Evolutionary conservation across 1,140 invertebrate genomes (phyloP).

Genomic region (Andricus grossulariae): DNA sequence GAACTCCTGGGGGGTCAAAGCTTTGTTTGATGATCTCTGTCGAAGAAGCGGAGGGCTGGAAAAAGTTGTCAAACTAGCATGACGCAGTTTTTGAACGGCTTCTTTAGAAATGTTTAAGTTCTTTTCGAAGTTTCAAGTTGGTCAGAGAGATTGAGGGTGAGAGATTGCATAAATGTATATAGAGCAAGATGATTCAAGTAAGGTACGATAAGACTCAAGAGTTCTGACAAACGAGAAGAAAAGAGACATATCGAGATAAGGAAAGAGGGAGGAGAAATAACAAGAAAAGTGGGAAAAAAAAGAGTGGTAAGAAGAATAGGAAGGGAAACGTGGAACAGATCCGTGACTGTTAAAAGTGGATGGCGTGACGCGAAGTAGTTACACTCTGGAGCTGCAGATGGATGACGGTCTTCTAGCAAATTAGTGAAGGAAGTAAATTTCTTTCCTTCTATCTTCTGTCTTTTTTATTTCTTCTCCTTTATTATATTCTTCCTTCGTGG

Average conservation of each 20-base stretch:
- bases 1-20: too few relatives aligned
- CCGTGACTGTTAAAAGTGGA: conserved; percentile 43
- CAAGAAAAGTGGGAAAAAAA: conserved; percentile 23
- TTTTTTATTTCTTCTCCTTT: neutral
- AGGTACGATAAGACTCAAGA: conserved; percentile 39
- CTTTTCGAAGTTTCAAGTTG: neutral
- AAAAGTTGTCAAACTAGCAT: too few relatives aligned
- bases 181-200: conserved; percentile 46
- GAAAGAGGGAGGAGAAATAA: conserved; percentile 5
- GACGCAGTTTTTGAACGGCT: too few relatives aligned
- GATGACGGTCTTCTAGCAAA: conserved; percentile 48
- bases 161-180: neutral
- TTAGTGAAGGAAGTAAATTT: conserved; percentile 42
- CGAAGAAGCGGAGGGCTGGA: too few relatives aligned
- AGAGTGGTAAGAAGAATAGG: conserved; percentile 25
- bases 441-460: neutral
- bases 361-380: conserved; percentile 53
- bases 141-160: neutral
- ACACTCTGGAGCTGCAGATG: conserved; percentile 46
- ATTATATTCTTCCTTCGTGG: neutral
- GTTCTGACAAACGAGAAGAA: conserved; percentile 48
- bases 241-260: conserved; percentile 31
- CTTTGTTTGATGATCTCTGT: too few relatives aligned
- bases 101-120: too few relatives aligned
- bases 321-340: conserved; percentile 37